Conservation (phyloP, 1,140 invertebrate genomes). For the Bombus breviceps region DNA sequence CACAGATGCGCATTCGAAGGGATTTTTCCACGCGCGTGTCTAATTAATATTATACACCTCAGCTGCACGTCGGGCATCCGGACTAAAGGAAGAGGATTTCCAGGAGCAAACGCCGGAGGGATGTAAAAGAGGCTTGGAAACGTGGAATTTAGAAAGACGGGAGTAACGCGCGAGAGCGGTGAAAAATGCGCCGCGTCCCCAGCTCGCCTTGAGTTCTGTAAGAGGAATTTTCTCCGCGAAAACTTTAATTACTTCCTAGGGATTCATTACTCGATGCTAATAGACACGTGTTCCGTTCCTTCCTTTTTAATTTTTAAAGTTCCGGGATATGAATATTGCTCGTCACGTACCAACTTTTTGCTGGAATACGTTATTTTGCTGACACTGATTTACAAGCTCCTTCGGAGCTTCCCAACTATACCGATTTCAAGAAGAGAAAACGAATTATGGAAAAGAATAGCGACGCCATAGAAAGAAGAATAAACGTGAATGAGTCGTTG, state of each 20-base stretch:
- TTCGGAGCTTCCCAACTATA: not conserved
- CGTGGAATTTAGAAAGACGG: conserved; percentile 59
- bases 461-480: not conserved
- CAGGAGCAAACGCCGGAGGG: conserved; percentile 11
- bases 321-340: conserved; percentile 74
- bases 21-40: not conserved
- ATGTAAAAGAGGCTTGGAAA: conserved; percentile 52
- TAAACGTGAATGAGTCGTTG: not conserved
- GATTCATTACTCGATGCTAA: conserved; percentile 79
- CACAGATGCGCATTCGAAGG: conserved; percentile 17
- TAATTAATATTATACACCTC: conserved; percentile 46
- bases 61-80: not conserved
- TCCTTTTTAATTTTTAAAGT: conserved; percentile 67
- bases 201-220: conserved; percentile 42
- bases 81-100: not conserved
- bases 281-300: conserved; percentile 72
- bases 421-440: not conserved
- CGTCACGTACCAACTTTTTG: conserved; percentile 46
- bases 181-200: conserved; percentile 72
- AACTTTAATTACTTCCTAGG: conserved; percentile 79
- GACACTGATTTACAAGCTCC: conserved; percentile 47
- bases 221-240: conserved; percentile 71
- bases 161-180: conserved; percentile 61
- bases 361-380: conserved; percentile 31
- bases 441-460: not conserved